Evolutionary conservation across 1,140 invertebrate genomes (phyloP).

Genomic region (Drosophila pandora): DNA sequence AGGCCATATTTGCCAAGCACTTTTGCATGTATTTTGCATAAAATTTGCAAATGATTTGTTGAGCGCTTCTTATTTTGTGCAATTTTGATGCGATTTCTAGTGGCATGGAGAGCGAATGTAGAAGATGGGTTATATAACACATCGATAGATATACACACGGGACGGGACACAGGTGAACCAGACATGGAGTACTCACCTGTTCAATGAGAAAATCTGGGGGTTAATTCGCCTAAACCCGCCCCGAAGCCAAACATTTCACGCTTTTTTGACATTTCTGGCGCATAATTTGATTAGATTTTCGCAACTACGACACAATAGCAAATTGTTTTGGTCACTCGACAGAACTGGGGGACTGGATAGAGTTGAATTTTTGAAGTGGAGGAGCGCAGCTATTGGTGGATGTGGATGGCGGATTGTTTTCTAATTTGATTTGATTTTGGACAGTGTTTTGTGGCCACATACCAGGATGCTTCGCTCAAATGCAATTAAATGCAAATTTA

Average conservation of each 20-base stretch:
- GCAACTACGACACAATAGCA: constrained; percentile 51
- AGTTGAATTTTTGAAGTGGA: constrained; percentile 20
- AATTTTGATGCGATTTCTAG: constrained; percentile 70
- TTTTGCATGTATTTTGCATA: constrained; percentile 79
- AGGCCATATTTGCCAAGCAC: constrained; percentile 74
- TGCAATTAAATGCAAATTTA: constrained; percentile 82
- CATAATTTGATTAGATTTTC: constrained; percentile 81
- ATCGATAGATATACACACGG: neutral
- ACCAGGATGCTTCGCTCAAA: constrained; percentile 42
- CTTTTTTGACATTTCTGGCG: constrained; percentile 80
- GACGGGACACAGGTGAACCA: constrained; percentile 23
- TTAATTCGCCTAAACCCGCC: constrained; percentile 24
- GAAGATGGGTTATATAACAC: constrained; percentile 3
- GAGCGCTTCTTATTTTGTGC: constrained; percentile 73
- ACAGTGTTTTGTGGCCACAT: constrained; percentile 53
- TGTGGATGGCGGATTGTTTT: constrained; percentile 60
- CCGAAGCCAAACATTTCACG: constrained; percentile 72
- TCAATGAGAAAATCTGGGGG: constrained; percentile 1
- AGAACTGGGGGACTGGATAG: neutral
- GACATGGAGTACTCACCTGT: constrained; percentile 26
- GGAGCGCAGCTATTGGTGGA: neutral
- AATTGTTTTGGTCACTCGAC: constrained; percentile 66
- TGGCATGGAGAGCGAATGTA: neutral
- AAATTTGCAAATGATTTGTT: constrained; percentile 75
- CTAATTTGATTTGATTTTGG: constrained; percentile 75